Base-by-base conservation (phyloP, 2,888 invertebrate genomes). In the Hirudinaria manillensis region DNA sequence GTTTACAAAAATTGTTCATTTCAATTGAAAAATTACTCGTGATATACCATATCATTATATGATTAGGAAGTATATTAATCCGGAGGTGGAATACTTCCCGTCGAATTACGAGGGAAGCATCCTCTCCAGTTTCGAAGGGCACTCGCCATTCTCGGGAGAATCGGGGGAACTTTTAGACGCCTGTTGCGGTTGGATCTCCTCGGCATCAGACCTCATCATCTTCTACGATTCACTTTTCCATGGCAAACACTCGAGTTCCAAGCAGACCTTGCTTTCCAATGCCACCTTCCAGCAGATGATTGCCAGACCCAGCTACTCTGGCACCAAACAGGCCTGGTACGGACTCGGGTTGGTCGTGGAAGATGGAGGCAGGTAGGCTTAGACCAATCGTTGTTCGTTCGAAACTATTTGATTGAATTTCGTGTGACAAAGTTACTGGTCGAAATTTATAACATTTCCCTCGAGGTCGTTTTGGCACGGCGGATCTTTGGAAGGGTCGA, bases 401-500 rank as follows among this genome's bases (percentile, higher is more conserved):
- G 68, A 10, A 6, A 36, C 4, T 36, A 36, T 36, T 36, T 36
- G 10, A 6, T 6, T 6, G 36, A 36, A 36, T 36, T 36, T n/a
- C n/a, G 10, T 36, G 36, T 36, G 36, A 36, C 36, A 36, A 36
- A 36, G 36, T 36, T 36, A 36, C 36, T 36, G 36, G 36, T 36
- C 36, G 36, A 36, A 36, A 36, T 6, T 24, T 70, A 70, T 70
- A 70, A 24, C 10, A 72, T 4, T 21, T 32, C 34, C 19, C 16
- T 70, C 6, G 27, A 72, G 72, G 27, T 34, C 81, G 3, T 83
- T 80, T 78, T 83, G 83, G 74, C 84, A 84, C 77, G 83, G 82
- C 13, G 83, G 84, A 0, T 80, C 80, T 7, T 82, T 84, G 80
- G 83, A 83, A 45, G 84, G 84, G 0, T 81, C 83, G n/a, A 81